Evolutionary conservation across 2,888 invertebrate genomes (phyloP), one percentile per base, ranked within the genome.

Genomic region (Drosophila fungiperda): DNA sequence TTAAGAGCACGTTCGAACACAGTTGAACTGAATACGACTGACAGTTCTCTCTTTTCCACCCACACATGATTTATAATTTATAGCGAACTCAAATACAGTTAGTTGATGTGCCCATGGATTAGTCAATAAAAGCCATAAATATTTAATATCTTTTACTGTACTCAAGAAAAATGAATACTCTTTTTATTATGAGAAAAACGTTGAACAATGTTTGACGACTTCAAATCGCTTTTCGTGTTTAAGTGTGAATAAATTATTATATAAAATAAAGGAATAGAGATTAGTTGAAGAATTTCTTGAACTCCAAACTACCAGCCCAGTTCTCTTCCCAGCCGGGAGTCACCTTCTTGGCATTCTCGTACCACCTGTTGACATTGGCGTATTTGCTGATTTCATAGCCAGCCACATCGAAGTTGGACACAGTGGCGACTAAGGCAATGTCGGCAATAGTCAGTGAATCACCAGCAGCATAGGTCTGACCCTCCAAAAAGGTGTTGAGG

Each of bases 381-480:
- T 95, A 96, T 85, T 95, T 95, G 89, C 94, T 94, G 75, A 97
- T 91, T 91, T 97, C 96, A 73, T 95, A 94, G 2, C 94, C 94
- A 23, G 95, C 93, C 58, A 95, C 96, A 88, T 96, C 96, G 73
- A 95, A 94, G 72, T 95, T 96, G 55, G 97, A 95, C 12, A 97
- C 94, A 9, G 95, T 94, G 11, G 96, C 95, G 38, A 95, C 93
- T 53, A 97, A 91, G 40, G 95, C 93, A 49, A 97, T 94, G 92
- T 98, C 98, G 9, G 98, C 98, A 23, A 98, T 92, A 23, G 97
- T 97, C 62, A 97, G 93, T 68, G 94, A 94, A 68, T 95, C 94
- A 3, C 97, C 97, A 20, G 97, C 97, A 40, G 94, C 95, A 93
- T 95, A 98, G 76, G 95, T 94, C 84, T 95, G 94, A 0, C 95